These are phyloP conservation scores for Pachypeltis micranthus DNA, from an alignment of 1,140 invertebrate genomes.

Conservation along the genomic window DNA sequence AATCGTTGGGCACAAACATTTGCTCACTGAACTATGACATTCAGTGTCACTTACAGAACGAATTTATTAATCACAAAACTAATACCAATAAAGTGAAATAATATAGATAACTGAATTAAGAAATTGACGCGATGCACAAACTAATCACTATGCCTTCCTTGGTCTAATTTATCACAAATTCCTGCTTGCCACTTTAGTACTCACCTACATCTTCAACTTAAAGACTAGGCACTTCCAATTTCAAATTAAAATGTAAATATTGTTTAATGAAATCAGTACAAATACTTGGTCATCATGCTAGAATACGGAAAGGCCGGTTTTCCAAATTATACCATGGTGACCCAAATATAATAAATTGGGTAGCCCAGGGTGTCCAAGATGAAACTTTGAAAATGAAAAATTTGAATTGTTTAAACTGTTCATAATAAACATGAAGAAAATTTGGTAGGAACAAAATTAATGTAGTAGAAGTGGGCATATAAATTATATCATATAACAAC, in stretches of 20 bases:
- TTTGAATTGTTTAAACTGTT: no score
- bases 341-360: background rate
- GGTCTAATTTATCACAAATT: slow-evolving; percentile 14
- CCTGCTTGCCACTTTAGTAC: background rate
- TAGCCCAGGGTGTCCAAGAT: no score
- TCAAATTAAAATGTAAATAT: slow-evolving; percentile 7
- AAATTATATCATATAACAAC: no score
- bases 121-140: slow-evolving; percentile 1
- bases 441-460: no score
- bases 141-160: slow-evolving; percentile 10
- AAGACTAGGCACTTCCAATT: slow-evolving; percentile 18
- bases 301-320: background rate
- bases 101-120: background rate
- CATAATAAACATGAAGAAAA: no score
- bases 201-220: slow-evolving; percentile 2
- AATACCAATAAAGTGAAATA: no score
- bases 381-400: no score
- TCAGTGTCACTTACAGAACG: no score
- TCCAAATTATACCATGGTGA: background rate
- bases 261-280: background rate
- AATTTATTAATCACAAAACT: no score
- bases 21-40: no score
- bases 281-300: background rate
- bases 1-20: no score
- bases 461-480: no score